Percentiles rank a stretch among this genome's conserved stretches.
phyloP scores from a whole-genome alignment of 2,113 vertebrate genomes.

The Gymnocephalus cernua region DNA sequence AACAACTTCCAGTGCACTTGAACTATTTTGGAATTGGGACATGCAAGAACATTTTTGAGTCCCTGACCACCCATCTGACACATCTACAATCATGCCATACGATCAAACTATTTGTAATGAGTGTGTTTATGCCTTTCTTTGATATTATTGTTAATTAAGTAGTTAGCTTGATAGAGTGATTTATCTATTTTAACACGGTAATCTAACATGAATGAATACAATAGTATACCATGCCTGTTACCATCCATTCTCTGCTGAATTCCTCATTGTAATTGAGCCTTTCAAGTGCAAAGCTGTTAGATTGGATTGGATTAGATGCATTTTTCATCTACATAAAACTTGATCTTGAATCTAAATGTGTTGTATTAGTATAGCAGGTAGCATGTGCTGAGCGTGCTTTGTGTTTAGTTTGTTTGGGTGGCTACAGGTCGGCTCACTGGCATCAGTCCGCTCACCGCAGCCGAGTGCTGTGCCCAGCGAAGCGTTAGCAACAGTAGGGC shows the following conservation, averaged over 20 bases:
- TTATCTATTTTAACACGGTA: neutral
- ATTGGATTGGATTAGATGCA: neutral
- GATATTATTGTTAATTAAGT: neutral
- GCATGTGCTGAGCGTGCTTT: conserved; percentile 45
- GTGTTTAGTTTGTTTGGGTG: conserved; percentile 54
- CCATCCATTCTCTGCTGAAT: conserved; percentile 1
- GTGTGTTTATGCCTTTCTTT: neutral
- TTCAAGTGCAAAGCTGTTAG: neutral
- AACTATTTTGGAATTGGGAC: neutral
- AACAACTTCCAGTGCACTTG: neutral
- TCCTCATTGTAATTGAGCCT: neutral
- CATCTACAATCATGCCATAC: neutral
- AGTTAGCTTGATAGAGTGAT: neutral
- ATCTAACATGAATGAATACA: too few species aligned
- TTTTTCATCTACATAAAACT: conserved; percentile 36
- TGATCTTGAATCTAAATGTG: conserved; percentile 4
- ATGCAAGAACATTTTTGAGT: neutral
- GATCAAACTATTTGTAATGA: neutral
- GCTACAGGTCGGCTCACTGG: conserved; percentile 63
- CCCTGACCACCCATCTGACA: neutral
- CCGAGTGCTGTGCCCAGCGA: conserved; percentile 65
- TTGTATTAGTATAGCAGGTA: conserved; percentile 46
- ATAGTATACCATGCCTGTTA: neutral
- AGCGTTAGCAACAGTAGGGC: conserved; percentile 72
- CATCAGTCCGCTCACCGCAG: conserved; percentile 63